Evolutionary conservation across 2,797 vertebrate species (phyloP).

Genomic region (Mus minutoides): DNA sequence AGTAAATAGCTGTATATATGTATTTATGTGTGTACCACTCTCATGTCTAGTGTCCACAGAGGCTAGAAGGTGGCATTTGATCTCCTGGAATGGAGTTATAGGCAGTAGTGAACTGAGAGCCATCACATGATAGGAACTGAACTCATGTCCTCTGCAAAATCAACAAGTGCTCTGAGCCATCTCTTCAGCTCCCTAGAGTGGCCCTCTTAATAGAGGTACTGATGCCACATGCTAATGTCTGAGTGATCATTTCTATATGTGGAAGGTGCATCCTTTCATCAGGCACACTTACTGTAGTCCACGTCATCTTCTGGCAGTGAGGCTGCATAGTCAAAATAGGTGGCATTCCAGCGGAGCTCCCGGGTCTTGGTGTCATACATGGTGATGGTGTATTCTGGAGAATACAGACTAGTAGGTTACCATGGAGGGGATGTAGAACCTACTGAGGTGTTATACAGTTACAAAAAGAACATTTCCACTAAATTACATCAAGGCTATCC

Average conservation of each 20-base stretch:
- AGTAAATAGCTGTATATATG: not conserved
- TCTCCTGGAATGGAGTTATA: not conserved
- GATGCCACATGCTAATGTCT: not conserved
- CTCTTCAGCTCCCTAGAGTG: not conserved
- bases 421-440: constrained; percentile 63
- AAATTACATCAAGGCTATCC: not conserved
- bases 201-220: not conserved
- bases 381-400: constrained; percentile 97
- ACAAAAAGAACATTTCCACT: not conserved
- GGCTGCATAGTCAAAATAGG: constrained; percentile 97
- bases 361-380: constrained; percentile 99
- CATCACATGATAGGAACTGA: not conserved
- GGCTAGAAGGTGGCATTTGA: not conserved
- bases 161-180: not conserved
- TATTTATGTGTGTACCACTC: not conserved
- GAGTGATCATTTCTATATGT: not conserved
- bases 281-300: constrained; percentile 93
- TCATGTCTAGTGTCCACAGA: not conserved
- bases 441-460: not conserved
- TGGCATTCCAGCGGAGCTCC: constrained; percentile 98
- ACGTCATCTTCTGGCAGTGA: constrained; percentile 94
- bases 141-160: not conserved
- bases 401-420: constrained; percentile 77
- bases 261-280: not conserved
- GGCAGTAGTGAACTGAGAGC: not conserved